Evolutionary conservation across 2,888 invertebrate genomes (phyloP).

Genomic region (Drosophila mimica): DNA sequence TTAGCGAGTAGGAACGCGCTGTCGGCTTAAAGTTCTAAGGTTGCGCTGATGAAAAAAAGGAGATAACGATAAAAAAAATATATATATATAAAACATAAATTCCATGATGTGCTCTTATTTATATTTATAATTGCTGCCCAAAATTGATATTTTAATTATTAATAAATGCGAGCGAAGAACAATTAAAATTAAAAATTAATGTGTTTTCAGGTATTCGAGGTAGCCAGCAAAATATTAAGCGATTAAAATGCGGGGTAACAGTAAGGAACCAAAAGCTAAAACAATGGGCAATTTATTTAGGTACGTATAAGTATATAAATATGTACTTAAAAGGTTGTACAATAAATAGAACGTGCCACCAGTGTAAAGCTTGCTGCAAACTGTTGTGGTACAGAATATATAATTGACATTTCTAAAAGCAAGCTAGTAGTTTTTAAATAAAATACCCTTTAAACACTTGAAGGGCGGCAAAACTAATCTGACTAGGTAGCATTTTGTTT

Average conservation of each 20-base stretch:
- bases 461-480: not conserved
- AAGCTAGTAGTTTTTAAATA: not conserved
- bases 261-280: not conserved
- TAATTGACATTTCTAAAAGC: not conserved
- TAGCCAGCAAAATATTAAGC: not conserved
- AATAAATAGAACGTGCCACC: not conserved
- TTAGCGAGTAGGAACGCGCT: slow-evolving; percentile 57
- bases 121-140: slow-evolving; percentile 1
- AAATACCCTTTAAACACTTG: not conserved
- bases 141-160: slow-evolving; percentile 58
- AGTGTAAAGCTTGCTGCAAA: not conserved
- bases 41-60: slow-evolving; percentile 50
- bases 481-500: not conserved
- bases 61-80: slow-evolving; percentile 46
- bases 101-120: not conserved
- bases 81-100: slow-evolving; percentile 14
- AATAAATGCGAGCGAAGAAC: slow-evolving; percentile 20
- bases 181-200: slow-evolving; percentile 45
- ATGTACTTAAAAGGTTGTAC: not conserved
- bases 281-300: not conserved
- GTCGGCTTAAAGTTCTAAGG: slow-evolving; percentile 76
- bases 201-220: not conserved
- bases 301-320: not conserved
- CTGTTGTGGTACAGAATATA: not conserved
- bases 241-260: not conserved